Base-by-base conservation (phyloP, 2,888 invertebrate species). In the Cremastinae sp. region DNA sequence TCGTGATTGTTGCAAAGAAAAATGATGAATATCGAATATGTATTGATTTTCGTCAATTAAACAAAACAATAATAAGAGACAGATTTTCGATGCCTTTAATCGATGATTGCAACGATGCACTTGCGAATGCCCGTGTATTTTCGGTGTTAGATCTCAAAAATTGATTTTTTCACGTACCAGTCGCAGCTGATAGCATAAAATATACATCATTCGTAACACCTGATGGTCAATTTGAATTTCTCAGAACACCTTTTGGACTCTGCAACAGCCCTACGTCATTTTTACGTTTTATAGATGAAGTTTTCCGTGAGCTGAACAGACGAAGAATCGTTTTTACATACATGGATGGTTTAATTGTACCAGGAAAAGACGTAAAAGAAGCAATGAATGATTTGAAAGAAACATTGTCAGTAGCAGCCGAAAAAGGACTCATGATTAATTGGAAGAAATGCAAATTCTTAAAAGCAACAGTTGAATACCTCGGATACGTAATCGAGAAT, bases 11-110 rank as follows among this genome's bases (percentile, higher is more conserved):
- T n/a, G n/a, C n/a, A n/a, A n/a, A n/a, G n/a, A n/a, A n/a, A n/a
- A n/a, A n/a, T n/a, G n/a, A n/a, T n/a, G n/a, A n/a, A n/a, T n/a
- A n/a, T n/a, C n/a, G n/a, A n/a, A n/a, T n/a, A n/a, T n/a, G n/a
- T 74, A 81, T 90, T 0, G 89, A 90, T 71, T 90, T 86, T 74
- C 70, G 90, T 7, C 75, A 78, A 20, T 53, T 90, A 0, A 90
- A 90, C 78, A 69, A 75, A 10, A 83, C 85, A 74, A 84, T 88
- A 0, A 74, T 81, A 2, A 81, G 81, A 74, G 75, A 78, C 28
- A 66, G 78, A 69, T 72, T 62, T n/a, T 79, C 79, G 10, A 66
- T 79, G 65, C 78, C 81, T 0, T 61, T 79, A 9, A 76, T 83
- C 8, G 79, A 87, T 8, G 86, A 88, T 53, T 82, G 82, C 55